These are phyloP conservation scores for Polietes domitor DNA, from an alignment of 2,888 invertebrate species.

Conservation along the genomic window DNA sequence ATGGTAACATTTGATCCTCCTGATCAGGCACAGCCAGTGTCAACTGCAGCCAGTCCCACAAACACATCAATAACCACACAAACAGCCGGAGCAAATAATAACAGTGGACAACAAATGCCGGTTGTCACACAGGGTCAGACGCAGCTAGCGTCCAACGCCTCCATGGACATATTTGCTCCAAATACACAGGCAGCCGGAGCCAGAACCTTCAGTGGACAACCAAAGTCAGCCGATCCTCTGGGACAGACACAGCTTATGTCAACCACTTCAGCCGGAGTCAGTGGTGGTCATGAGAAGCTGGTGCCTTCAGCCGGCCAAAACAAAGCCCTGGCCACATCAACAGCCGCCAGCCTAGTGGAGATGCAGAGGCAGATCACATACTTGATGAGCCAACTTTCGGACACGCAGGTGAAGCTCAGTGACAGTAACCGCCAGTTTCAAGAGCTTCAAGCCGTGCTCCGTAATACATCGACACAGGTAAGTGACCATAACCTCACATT, in stretches of 20 bases:
- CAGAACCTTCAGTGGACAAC: neutral
- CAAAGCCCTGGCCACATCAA: neutral
- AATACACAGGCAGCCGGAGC: no score
- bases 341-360: neutral
- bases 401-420: conserved; percentile 11
- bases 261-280: neutral
- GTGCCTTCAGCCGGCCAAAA: no score
- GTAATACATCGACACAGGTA: neutral
- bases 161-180: neutral
- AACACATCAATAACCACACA: neutral
- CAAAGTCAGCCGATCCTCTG: neutral
- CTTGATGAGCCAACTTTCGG: conserved; percentile 29
- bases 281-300: neutral
- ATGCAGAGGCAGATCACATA: conserved; percentile 42
- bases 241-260: neutral
- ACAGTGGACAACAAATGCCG: neutral
- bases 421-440: conserved; percentile 33
- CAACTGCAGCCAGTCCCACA: conserved; percentile 2
- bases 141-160: neutral
- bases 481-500: conserved; percentile 36
- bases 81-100: neutral
- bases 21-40: neutral
- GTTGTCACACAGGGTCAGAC: neutral
- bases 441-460: conserved; percentile 5
- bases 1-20: no score